These are phyloP conservation scores for Eupsilia transversa DNA, from an alignment of 2,888 invertebrate genomes.

Conservation along the genomic window DNA sequence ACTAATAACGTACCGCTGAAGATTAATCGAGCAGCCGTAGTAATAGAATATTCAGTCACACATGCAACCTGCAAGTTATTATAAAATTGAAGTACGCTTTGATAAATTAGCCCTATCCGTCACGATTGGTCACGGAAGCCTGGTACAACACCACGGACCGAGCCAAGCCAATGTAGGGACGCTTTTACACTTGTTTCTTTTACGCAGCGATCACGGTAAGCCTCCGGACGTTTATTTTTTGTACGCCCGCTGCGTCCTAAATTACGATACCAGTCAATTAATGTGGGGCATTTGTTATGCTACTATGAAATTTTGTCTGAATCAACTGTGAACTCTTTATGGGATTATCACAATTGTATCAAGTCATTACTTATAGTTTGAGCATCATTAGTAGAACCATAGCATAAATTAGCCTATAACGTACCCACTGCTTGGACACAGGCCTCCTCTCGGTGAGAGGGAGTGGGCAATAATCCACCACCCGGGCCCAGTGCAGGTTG, in stretches of 20 bases:
- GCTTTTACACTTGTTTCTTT: conserved; percentile 70
- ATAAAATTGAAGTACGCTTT: conserved; percentile 88
- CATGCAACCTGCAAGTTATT: conserved; percentile 87
- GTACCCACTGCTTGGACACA: too few species aligned
- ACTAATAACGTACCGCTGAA: conserved; percentile 84
- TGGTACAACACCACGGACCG: conserved; percentile 66
- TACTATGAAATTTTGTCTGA: conserved; percentile 41
- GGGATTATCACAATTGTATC: conserved; percentile 23
- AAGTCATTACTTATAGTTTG: neutral
- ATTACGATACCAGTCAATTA: conserved; percentile 65
- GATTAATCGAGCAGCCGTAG: conserved; percentile 85
- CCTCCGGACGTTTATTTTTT: conserved; percentile 41
- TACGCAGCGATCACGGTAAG: conserved; percentile 54
- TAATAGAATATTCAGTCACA: conserved; percentile 90
- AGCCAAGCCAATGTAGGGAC: conserved; percentile 60
- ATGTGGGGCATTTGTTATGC: conserved; percentile 54
- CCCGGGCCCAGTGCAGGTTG: too few species aligned
- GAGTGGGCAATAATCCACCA: too few species aligned
- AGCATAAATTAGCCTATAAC: too few species aligned
- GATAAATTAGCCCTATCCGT: conserved; percentile 89
- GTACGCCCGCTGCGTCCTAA: conserved; percentile 61
- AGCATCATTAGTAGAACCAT: neutral
- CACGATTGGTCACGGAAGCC: conserved; percentile 89
- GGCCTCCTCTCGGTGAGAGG: too few species aligned
- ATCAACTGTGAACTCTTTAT: conserved; percentile 20